phyloP scores from a whole-genome alignment of 1,140 invertebrate genomes.

The Drosophila subpulchrella region DNA sequence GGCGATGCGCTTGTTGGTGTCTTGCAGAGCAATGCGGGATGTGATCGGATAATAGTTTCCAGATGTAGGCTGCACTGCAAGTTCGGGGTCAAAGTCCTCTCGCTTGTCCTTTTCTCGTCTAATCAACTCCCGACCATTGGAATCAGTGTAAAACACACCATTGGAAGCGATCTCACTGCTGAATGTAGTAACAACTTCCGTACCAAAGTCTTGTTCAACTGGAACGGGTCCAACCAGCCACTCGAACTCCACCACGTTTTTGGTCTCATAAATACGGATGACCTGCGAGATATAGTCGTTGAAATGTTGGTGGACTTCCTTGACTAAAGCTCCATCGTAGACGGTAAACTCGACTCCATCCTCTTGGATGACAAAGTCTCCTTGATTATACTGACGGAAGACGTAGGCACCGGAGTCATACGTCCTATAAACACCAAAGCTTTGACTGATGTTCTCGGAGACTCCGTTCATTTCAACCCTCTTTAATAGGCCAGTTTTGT shows the following conservation, averaged over 20 bases:
- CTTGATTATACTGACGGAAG: conserved; percentile 88
- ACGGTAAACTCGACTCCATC: conserved; percentile 85
- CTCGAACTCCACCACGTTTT: conserved; percentile 92
- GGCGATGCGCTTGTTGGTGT: conserved; percentile 86
- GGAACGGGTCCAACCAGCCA: conserved; percentile 98
- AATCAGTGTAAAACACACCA: conserved; percentile 95
- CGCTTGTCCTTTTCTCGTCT: conserved; percentile 90
- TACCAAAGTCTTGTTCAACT: conserved; percentile 90
- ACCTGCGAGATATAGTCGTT: conserved; percentile 93
- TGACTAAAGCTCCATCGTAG: conserved; percentile 88
- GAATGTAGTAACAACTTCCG: conserved; percentile 93
- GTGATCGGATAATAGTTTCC: conserved; percentile 98
- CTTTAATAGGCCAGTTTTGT: conserved; percentile 85
- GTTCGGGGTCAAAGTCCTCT: conserved; percentile 89
- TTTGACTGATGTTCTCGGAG: conserved; percentile 85
- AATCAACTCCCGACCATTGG: conserved; percentile 96
- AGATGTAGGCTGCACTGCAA: conserved; percentile 88
- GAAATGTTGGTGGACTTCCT: conserved; percentile 93
- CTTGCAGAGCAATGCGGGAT: conserved; percentile 89
- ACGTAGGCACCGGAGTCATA: conserved; percentile 94
- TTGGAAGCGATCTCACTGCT: conserved; percentile 88
- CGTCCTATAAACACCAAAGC: conserved; percentile 91
- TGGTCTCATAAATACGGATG: conserved; percentile 89
- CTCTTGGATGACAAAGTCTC: conserved; percentile 76
- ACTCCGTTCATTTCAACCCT: conserved; percentile 86